phyloP scores from a whole-genome alignment of 1,140 invertebrate species.

The Cherax destructor region DNA sequence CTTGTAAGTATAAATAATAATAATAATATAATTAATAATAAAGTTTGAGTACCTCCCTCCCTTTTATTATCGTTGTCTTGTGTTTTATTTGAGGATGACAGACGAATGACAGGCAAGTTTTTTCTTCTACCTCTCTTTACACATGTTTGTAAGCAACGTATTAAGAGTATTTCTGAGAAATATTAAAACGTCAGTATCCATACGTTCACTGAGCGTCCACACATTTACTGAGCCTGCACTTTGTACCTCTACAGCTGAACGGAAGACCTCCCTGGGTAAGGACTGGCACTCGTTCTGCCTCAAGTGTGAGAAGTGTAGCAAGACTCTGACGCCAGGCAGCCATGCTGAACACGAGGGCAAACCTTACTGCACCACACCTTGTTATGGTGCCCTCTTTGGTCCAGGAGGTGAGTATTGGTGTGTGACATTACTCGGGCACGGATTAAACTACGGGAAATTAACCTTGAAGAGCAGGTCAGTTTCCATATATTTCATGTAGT shows the following conservation, averaged over 20 bases:
- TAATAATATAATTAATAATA: too few species aligned
- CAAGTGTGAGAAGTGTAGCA: slow-evolving; percentile 86
- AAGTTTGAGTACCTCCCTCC: too few species aligned
- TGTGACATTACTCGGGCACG: not conserved
- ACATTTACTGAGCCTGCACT: too few species aligned
- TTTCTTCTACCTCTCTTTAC: too few species aligned
- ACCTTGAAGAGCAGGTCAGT: not conserved
- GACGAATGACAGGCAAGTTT: too few species aligned
- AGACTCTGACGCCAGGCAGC: slow-evolving; percentile 83
- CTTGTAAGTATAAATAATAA: too few species aligned
- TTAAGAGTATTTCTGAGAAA: too few species aligned
- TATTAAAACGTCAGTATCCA: too few species aligned
- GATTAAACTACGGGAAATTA: not conserved
- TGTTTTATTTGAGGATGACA: too few species aligned
- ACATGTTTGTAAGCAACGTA: too few species aligned
- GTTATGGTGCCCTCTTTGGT: slow-evolving; percentile 85
- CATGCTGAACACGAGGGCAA: slow-evolving; percentile 86
- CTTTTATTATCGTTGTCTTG: too few species aligned
- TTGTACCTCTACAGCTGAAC: slow-evolving; percentile 81
- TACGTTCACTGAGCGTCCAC: too few species aligned
- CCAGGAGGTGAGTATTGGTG: slow-evolving; percentile 79
- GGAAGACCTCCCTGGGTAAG: slow-evolving; percentile 86
- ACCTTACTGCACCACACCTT: slow-evolving; percentile 86
- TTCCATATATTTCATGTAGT: not conserved
- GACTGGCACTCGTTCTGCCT: slow-evolving; percentile 87